Conservation (phyloP, 2,113 vertebrate genomes). For the Channa maculata region DNA sequence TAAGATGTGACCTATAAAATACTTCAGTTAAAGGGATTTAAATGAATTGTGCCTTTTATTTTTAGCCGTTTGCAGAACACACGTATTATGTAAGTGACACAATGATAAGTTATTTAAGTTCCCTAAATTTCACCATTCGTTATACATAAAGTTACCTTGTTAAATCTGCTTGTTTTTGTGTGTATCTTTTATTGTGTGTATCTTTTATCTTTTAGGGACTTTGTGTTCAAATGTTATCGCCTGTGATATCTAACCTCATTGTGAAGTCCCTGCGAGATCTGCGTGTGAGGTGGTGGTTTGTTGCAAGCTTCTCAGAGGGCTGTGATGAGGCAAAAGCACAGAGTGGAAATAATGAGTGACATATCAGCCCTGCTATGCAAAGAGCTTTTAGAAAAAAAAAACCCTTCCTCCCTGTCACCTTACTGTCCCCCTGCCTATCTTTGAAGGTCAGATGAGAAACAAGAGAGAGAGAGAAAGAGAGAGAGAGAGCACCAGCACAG, state of each 20-base stretch:
- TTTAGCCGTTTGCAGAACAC: slow-evolving; percentile 3
- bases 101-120: too few species aligned
- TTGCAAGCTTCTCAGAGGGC: slow-evolving; percentile 40
- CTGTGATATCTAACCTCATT: slow-evolving; percentile 7
- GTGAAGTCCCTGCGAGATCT: slow-evolving; percentile 17
- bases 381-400: slow-evolving; percentile 70
- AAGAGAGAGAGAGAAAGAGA: slow-evolving; percentile 39
- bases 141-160: too few species aligned
- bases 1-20: too few species aligned
- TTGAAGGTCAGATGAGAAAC: slow-evolving; percentile 80
- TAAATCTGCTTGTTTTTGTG: too few species aligned
- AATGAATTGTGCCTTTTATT: slow-evolving; percentile 26
- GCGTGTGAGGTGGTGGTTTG: slow-evolving; percentile 26
- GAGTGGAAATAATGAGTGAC: slow-evolving; percentile 77
- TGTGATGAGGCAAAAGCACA: slow-evolving; percentile 58
- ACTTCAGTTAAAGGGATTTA: slow-evolving; percentile 11
- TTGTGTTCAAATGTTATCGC: slow-evolving; percentile 11
- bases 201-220: background rate
- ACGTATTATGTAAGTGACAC: background rate
- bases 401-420: slow-evolving; percentile 47
- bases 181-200: too few species aligned
- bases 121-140: too few species aligned
- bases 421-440: slow-evolving; percentile 62
- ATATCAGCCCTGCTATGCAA: slow-evolving; percentile 65
- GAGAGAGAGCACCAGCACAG: slow-evolving; percentile 19